Conservation (phyloP, 1,140 invertebrate genomes). For the Nomia melanderi region DNA sequence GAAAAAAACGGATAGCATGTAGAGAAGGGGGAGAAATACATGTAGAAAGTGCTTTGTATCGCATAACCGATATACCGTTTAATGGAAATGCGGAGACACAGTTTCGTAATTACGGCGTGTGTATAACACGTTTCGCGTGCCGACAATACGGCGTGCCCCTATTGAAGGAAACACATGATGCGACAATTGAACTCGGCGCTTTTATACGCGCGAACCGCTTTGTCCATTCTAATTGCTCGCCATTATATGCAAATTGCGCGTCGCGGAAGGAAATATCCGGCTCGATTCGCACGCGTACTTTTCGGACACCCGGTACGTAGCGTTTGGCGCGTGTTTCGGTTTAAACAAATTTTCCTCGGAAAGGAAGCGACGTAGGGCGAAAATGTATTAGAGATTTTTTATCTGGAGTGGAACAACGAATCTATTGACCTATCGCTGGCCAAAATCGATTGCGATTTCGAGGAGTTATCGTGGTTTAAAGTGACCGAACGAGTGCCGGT, state of each 20-base stretch:
- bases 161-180: neutral
- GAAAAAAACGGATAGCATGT: no score
- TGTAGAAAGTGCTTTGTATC: neutral
- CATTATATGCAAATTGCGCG: neutral
- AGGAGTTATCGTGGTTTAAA: neutral
- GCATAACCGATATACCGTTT: conserved; percentile 6
- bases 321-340: neutral
- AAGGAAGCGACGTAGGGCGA: neutral
- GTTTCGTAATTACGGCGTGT: neutral
- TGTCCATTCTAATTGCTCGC: neutral
- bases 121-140: conserved; percentile 7
- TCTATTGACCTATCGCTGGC: neutral
- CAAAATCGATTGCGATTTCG: neutral
- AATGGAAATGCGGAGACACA: neutral
- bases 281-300: neutral
- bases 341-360: neutral
- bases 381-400: neutral
- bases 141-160: neutral
- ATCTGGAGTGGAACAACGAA: neutral
- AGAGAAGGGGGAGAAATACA: no score
- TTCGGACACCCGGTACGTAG: neutral
- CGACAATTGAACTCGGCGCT: neutral
- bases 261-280: neutral
- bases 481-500: neutral
- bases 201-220: neutral